Base-by-base conservation (phyloP, 2,888 invertebrate species). In the Lasioglossum leucozonium region DNA sequence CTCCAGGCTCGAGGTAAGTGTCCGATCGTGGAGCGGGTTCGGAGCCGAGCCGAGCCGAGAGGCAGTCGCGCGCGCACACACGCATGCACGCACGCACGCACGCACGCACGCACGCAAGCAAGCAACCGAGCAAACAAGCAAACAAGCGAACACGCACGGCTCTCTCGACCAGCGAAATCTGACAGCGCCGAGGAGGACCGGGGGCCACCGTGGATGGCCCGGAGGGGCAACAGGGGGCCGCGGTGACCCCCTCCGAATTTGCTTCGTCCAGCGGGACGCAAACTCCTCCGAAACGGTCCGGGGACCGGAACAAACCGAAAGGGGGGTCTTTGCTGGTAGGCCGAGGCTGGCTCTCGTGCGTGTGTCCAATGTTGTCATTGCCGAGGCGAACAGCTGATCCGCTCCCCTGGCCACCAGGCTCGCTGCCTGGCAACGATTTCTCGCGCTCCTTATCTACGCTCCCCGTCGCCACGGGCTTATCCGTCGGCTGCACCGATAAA, bases 1-100 rank as follows among this genome's bases (percentile, higher is more conserved):
- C 82, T 94, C 95, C 92, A 94, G 94, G 94, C 95, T 95, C 94
- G 95, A 95, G 95, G 95, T 95, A 94, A 94, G 93, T 92, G 34
- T 34, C 65, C 65, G 51, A 51, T 51, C 51, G 51, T 10, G 51
- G 51, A 10, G 51, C 51, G 51, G 22, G 22, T 30, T 65, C 65
- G 26, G 26, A 26, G 58, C 26, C 22, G 26, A 26, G 58, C 58
- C 58, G 58, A 62, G 30, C 58, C 26, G 58, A 62, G 58, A 62
- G 58, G 26, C 26, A 26, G 26, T 62, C 58, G 26, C 58, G 58
- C 58, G 58, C 58, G 58, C 58, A 22, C 22, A 51, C 51, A 51
- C 22, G 22, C 51, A 51, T 10, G 22, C 22, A 51, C 22, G 22
- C 51, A 22, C 0, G 51, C 51, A 22, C 51, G 51, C 51, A 22